Evolutionary conservation across 2,797 vertebrate genomes (phyloP), one percentile per base, ranked within the genome.

Genomic region (Parotocinclus haroldoi): DNA sequence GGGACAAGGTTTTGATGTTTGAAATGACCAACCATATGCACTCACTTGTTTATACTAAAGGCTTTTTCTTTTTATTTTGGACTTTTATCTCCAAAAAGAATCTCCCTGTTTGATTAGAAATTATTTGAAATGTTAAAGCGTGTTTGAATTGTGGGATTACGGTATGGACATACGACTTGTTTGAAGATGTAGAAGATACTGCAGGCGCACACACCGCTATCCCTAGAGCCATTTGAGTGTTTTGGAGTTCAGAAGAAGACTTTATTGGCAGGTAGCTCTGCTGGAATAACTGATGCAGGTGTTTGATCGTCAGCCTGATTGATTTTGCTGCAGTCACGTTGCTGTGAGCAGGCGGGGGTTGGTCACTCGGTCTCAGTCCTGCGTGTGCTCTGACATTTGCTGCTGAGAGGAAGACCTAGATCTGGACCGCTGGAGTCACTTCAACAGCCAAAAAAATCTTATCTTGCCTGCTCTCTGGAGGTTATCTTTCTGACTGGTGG

Each of bases 221-320:
- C 11, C 45, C 10, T 46, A n/a, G 10, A 11, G 45, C 45, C 45
- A n/a, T n/a, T 3, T 10, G 49, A 51, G 27, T 27, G 27, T 27
- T 27, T 2, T 27, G 27, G 27, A 27, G 11, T 48, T 11, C n/a
- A 42, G 40, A 3, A 42, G 10, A 42, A 42, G 40, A 42, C 40
- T 42, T 9, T 11, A 11, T 11, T 36, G 80, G 82, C 82, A 80
- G 83, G 80, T 80, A 75, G 83, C 80, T 82, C 78, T 75, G 80
- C 80, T 81, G 75, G 80, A 77, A 79, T 77, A 83, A 80, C 85
- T 85, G 82, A 82, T 86, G 83, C 83, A 80, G 75, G 79, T 82
- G 82, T 82, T 81, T 79, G 53, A 78, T 72, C 67, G 66, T 57
- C 57, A n/a, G 71, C 55, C 80, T 86, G 84, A 88, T 86, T 84